Evolutionary conservation across 2,888 invertebrate species (phyloP).

Genomic region (Alsophila aescularia): DNA sequence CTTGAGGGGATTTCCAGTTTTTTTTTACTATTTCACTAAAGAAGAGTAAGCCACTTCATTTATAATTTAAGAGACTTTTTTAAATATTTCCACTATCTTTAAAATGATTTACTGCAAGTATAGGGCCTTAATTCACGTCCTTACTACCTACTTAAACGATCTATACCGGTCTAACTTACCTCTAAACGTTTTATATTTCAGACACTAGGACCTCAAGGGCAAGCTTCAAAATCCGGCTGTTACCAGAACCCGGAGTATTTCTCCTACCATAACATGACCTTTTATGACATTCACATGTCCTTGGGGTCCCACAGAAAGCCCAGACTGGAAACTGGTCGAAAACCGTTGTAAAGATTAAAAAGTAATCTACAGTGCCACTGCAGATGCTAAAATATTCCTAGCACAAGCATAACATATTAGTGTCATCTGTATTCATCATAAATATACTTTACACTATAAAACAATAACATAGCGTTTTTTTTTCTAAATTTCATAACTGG

Average conservation of each 20-base stretch:
- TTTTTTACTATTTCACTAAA: too few species aligned
- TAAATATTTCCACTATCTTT: too few species aligned
- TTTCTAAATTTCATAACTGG: too few species aligned
- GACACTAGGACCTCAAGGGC: conserved; percentile 56
- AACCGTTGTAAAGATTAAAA: conserved; percentile 33
- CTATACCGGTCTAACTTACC: neutral
- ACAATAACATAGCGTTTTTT: too few species aligned
- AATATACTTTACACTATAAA: too few species aligned
- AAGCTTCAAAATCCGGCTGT: conserved; percentile 49
- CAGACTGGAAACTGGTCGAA: conserved; percentile 48
- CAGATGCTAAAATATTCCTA: neutral
- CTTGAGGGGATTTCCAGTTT: neutral
- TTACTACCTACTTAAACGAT: too few species aligned
- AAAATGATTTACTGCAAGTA: too few species aligned
- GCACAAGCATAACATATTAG: too few species aligned
- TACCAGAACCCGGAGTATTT: conserved; percentile 74
- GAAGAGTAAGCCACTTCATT: too few species aligned
- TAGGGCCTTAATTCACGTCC: too few species aligned
- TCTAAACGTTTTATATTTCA: conserved; percentile 37
- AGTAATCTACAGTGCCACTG: neutral
- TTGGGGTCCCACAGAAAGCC: conserved; percentile 50
- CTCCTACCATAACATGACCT: conserved; percentile 69
- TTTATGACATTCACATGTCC: conserved; percentile 59
- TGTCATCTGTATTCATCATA: too few species aligned
- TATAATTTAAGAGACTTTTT: too few species aligned